Conservation (phyloP, 2,888 invertebrate genomes). For the Monochamus alternatus region DNA sequence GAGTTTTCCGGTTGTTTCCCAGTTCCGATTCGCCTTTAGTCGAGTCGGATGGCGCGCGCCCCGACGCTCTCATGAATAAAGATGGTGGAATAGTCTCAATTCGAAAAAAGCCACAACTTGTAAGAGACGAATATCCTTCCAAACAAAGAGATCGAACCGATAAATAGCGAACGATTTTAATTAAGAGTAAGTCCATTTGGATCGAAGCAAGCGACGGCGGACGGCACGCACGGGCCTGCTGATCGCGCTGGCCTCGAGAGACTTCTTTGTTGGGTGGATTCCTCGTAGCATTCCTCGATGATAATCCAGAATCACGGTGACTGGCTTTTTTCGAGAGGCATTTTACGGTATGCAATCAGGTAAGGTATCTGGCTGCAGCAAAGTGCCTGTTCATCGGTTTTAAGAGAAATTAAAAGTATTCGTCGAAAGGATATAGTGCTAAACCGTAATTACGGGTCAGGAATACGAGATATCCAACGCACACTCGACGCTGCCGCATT, state of each 20-base stretch:
- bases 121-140: background rate
- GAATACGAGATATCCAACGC: constrained; percentile 42
- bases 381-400: constrained; percentile 69
- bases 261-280: constrained; percentile 56
- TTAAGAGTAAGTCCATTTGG: constrained; percentile 44
- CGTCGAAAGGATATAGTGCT: constrained; percentile 61
- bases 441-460: constrained; percentile 62
- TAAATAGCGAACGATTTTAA: constrained; percentile 53
- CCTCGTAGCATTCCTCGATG: constrained; percentile 63
- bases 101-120: background rate
- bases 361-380: constrained; percentile 62
- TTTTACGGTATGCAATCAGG: constrained; percentile 65
- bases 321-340: constrained; percentile 60
- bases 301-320: constrained; percentile 65
- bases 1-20: constrained; percentile 55
- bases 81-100: constrained; percentile 36
- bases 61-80: constrained; percentile 46
- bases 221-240: constrained; percentile 23
- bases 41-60: constrained; percentile 34
- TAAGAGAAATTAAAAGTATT: constrained; percentile 68
- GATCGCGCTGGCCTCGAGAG: constrained; percentile 44
- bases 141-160: constrained; percentile 42
- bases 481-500: constrained; percentile 33
- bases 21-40: constrained; percentile 47
- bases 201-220: constrained; percentile 51